Percentiles rank a stretch among this genome's conserved stretches.
Conservation (phyloP, 2,888 invertebrate genomes). For the Onthophagus sagittarius region DNA sequence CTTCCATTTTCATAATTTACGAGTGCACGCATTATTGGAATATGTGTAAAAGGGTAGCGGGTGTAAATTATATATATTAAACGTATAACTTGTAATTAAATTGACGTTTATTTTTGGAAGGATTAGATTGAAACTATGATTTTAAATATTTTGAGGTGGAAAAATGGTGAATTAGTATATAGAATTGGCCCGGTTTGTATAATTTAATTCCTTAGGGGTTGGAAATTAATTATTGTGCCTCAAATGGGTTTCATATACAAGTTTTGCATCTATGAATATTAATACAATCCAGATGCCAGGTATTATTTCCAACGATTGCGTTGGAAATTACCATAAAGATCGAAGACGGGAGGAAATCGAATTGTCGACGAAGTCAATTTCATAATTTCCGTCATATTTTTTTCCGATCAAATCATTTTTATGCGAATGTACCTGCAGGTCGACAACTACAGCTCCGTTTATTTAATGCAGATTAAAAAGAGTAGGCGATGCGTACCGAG, state of each 20-base stretch:
- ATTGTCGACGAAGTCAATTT: not conserved
- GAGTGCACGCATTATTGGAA: not conserved
- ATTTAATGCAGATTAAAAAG: constrained; percentile 4
- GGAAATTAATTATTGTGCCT: not conserved
- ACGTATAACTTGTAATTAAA: too few relatives aligned
- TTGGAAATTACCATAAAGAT: not conserved
- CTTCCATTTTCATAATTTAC: not conserved
- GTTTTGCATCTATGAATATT: constrained; percentile 10
- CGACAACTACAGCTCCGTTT: not conserved
- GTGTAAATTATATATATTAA: too few relatives aligned
- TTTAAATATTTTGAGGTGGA: too few relatives aligned
- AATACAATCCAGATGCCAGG: not conserved
- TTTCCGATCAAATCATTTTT: not conserved
- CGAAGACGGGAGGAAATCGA: not conserved
- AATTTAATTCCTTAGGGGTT: not conserved
- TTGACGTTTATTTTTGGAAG: too few relatives aligned
- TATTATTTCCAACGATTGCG: constrained; percentile 4
- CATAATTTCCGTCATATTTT: not conserved
- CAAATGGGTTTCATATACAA: not conserved
- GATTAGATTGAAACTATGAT: too few relatives aligned
- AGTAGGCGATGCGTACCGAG: not conserved
- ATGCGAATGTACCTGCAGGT: not conserved
- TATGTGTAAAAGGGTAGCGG: not conserved
- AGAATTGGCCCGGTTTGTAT: not conserved
- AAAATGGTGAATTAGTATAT: too few relatives aligned